Percentiles rank a stretch among this genome's conserved stretches.
Conservation (phyloP, 1,140 invertebrate genomes). For the Eupristina koningsbergeri region DNA sequence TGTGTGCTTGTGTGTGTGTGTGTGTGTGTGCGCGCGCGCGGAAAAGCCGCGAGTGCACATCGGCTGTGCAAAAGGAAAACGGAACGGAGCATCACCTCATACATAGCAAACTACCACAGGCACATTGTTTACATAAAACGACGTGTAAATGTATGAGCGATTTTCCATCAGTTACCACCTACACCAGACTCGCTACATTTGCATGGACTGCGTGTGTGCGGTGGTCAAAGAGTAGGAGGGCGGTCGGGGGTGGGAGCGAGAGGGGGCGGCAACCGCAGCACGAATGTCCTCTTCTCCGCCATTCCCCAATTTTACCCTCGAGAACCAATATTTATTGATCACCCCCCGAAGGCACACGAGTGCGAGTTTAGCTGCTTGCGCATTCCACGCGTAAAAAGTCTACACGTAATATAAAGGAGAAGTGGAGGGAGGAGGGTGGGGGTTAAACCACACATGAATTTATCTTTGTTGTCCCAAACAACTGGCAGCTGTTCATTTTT, state of each 20-base stretch:
- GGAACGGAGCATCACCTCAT: background rate
- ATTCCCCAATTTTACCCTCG: slow-evolving; percentile 67
- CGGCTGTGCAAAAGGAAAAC: slow-evolving; percentile 24
- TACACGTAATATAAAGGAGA: slow-evolving; percentile 20
- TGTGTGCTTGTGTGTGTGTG: too few relatives aligned
- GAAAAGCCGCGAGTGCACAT: slow-evolving; percentile 5
- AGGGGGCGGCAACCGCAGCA: slow-evolving; percentile 72
- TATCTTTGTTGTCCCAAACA: background rate
- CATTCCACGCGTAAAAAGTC: slow-evolving; percentile 24
- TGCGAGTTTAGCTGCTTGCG: background rate
- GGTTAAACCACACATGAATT: background rate
- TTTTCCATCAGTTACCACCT: slow-evolving; percentile 65
- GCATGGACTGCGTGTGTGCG: background rate
- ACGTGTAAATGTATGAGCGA: slow-evolving; percentile 58
- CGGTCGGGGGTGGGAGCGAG: background rate
- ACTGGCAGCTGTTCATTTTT: slow-evolving; percentile 33
- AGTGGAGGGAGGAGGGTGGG: background rate
- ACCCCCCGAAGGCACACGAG: slow-evolving; percentile 54
- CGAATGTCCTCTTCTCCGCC: slow-evolving; percentile 63
- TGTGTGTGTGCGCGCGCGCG: too few relatives aligned
- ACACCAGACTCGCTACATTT: slow-evolving; percentile 52
- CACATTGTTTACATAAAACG: background rate
- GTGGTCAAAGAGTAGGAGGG: background rate
- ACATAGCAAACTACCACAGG: background rate
- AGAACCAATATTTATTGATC: slow-evolving; percentile 74